These are phyloP conservation scores for Ormyrus labotus DNA, from an alignment of 2,888 invertebrate species.

Conservation along the genomic window DNA sequence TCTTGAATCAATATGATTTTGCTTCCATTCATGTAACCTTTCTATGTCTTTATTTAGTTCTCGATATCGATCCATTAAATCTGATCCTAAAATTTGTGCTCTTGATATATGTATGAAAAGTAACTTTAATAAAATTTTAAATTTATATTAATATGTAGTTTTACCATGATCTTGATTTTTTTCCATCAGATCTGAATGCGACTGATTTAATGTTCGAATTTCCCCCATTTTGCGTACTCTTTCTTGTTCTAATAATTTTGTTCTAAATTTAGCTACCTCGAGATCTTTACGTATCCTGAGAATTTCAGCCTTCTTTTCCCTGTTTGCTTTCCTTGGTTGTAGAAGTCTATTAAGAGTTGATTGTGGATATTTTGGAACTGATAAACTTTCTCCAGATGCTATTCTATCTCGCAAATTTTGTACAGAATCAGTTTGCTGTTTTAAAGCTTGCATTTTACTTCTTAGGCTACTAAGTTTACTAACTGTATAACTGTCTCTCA, in stretches of 20 bases:
- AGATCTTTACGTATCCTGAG: slow-evolving; percentile 82
- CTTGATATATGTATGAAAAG: too few species aligned
- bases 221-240: slow-evolving; percentile 81
- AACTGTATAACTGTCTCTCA: slow-evolving; percentile 85
- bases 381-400: slow-evolving; percentile 74
- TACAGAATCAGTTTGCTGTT: slow-evolving; percentile 82
- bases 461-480: slow-evolving; percentile 80
- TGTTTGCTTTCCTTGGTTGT: slow-evolving; percentile 78
- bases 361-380: slow-evolving; percentile 69
- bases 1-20: slow-evolving; percentile 79
- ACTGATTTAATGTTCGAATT: slow-evolving; percentile 81
- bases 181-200: slow-evolving; percentile 81
- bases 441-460: slow-evolving; percentile 80
- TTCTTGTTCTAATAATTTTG: slow-evolving; percentile 83
- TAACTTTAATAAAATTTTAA: background rate
- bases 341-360: slow-evolving; percentile 69
- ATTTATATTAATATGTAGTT: too few species aligned
- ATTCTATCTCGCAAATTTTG: slow-evolving; percentile 74
- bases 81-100: slow-evolving; percentile 77
- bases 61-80: slow-evolving; percentile 83
- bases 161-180: slow-evolving; percentile 83
- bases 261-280: slow-evolving; percentile 83
- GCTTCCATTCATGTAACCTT: slow-evolving; percentile 80
- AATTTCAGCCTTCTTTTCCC: slow-evolving; percentile 81
- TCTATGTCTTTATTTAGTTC: slow-evolving; percentile 82